phyloP scores from a whole-genome alignment of 1,140 invertebrate species.

The Galendromus occidentalis region DNA sequence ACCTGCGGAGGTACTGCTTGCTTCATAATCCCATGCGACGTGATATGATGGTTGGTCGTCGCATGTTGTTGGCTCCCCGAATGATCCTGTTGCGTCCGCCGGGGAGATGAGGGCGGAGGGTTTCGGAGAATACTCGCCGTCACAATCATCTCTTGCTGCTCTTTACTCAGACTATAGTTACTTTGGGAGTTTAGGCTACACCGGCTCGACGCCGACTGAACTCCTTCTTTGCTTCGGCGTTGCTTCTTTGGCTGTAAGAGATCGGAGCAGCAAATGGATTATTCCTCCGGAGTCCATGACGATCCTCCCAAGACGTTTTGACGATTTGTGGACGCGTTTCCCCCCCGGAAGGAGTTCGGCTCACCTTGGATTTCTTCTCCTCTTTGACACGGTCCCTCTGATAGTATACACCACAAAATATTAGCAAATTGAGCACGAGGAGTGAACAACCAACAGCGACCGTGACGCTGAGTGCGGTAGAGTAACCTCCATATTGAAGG shows the following conservation, averaged over 20 bases:
- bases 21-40: too few relatives aligned
- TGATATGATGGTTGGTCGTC: too few relatives aligned
- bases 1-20: too few relatives aligned
- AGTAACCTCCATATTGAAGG: slow-evolving; percentile 50
- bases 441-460: slow-evolving; percentile 73
- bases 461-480: slow-evolving; percentile 69
- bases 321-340: too few relatives aligned
- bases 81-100: background rate
- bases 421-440: slow-evolving; percentile 68
- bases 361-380: slow-evolving; percentile 5
- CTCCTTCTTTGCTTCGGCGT: background rate
- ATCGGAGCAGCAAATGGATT: too few relatives aligned
- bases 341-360: background rate
- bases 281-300: too few relatives aligned
- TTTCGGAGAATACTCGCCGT: background rate
- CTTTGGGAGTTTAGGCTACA: background rate
- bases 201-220: slow-evolving; percentile 1
- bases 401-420: slow-evolving; percentile 77
- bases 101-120: background rate
- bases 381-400: slow-evolving; percentile 38
- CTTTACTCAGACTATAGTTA: background rate
- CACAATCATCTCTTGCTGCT: slow-evolving; percentile 9
- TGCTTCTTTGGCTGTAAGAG: slow-evolving; percentile 1
- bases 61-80: too few relatives aligned
- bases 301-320: too few relatives aligned